Percentiles rank a stretch among this genome's conserved stretches.
phyloP scores from a whole-genome alignment of 2,888 invertebrate genomes.

The Conops quadrifasciatus region DNA sequence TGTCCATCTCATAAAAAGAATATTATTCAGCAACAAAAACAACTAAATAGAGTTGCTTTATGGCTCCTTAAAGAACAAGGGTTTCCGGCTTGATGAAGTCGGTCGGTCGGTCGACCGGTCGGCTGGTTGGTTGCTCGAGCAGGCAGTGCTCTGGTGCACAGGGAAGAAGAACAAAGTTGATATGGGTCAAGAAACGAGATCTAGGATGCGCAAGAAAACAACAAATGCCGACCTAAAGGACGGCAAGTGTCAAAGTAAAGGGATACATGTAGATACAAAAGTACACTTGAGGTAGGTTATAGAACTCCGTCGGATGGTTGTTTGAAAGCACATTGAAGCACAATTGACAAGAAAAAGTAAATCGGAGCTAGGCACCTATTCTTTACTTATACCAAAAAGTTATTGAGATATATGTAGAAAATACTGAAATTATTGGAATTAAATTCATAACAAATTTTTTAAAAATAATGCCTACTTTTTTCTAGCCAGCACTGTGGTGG shows the following conservation, averaged over 20 bases:
- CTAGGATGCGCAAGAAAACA: too few species aligned
- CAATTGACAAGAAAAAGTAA: too few species aligned
- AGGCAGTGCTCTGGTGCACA: neutral
- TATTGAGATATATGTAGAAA: neutral
- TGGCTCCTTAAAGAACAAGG: neutral
- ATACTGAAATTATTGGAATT: neutral
- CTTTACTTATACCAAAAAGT: neutral
- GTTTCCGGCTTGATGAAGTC: neutral
- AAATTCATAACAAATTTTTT: neutral
- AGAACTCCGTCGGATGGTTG: too few species aligned
- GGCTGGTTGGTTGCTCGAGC: neutral
- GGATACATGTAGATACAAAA: too few species aligned
- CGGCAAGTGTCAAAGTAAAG: too few species aligned
- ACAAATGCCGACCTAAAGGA: too few species aligned
- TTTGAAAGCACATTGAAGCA: too few species aligned
- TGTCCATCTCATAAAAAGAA: too few species aligned
- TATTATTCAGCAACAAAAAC: neutral
- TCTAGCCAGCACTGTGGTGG: too few species aligned
- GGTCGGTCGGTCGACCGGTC: neutral
- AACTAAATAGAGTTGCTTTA: neutral
- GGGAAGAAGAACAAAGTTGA: neutral
- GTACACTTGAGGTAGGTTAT: too few species aligned
- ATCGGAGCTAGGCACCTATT: too few species aligned
- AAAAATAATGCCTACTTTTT: neutral
- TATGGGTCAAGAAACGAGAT: too few species aligned